phyloP scores from a whole-genome alignment of 2,113 vertebrate genomes.

The Cyprinodon tularosa region DNA sequence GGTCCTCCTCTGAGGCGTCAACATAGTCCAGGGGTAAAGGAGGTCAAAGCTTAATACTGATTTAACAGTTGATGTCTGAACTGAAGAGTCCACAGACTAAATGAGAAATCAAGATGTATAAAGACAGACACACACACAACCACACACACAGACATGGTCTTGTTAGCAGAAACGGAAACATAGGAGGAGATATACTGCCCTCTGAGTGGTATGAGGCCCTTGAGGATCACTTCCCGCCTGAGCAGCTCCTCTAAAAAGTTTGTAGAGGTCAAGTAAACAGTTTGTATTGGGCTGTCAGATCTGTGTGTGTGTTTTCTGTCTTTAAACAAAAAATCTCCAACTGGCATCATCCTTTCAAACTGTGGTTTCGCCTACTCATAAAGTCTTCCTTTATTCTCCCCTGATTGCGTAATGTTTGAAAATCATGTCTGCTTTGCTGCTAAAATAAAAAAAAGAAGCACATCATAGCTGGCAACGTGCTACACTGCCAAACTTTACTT shows the following conservation, averaged over 20 bases:
- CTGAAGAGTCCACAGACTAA: slow-evolving; percentile 29
- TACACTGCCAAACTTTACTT: slow-evolving; percentile 35
- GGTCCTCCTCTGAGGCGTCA: slow-evolving; percentile 6
- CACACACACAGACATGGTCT: slow-evolving; percentile 19
- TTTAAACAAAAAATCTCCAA: not conserved
- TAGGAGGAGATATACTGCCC: slow-evolving; percentile 55
- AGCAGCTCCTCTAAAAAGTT: slow-evolving; percentile 58
- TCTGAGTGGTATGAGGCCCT: slow-evolving; percentile 57
- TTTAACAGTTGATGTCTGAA: slow-evolving; percentile 9
- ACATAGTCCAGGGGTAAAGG: slow-evolving; percentile 28
- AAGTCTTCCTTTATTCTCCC: slow-evolving; percentile 40
- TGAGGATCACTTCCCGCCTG: slow-evolving; percentile 69
- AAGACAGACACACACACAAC: slow-evolving; percentile 9
- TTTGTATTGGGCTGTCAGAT: slow-evolving; percentile 58
- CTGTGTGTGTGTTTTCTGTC: slow-evolving; percentile 22
- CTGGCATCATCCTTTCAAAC: slow-evolving; percentile 15
- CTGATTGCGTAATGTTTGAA: slow-evolving; percentile 42
- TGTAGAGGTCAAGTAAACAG: slow-evolving; percentile 70
- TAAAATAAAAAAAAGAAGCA: slow-evolving; percentile 54
- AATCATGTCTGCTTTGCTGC: slow-evolving; percentile 33
- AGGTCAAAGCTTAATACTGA: slow-evolving; percentile 39
- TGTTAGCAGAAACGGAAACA: slow-evolving; percentile 63
- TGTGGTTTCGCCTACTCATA: slow-evolving; percentile 45
- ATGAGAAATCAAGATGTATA: slow-evolving; percentile 68
- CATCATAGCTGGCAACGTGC: slow-evolving; percentile 50